These are phyloP conservation scores for Natator depressus DNA, from an alignment of 2,113 vertebrate species.

Conservation along the genomic window DNA sequence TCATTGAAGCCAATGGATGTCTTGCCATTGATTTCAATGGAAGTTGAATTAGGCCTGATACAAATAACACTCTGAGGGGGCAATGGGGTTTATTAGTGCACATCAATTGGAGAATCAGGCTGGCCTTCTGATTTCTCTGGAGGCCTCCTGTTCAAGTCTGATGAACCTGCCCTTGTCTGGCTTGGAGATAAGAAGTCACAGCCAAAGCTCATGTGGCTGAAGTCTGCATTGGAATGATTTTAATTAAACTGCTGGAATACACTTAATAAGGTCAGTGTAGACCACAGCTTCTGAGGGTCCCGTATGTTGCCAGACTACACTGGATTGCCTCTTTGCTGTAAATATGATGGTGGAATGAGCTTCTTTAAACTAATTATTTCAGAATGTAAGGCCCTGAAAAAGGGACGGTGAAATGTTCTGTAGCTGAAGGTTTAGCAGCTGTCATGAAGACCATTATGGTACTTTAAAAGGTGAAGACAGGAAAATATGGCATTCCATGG, in stretches of 20 bases:
- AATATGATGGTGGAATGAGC: neutral
- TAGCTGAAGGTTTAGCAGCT: neutral
- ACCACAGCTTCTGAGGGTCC: neutral
- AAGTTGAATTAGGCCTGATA: neutral
- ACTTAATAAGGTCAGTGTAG: neutral
- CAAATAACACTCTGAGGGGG: neutral
- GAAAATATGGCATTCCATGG: neutral
- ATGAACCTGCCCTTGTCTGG: neutral
- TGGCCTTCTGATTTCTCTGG: neutral
- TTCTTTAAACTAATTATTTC: neutral
- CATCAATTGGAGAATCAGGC: neutral
- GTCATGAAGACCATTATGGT: constrained; percentile 16
- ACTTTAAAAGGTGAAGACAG: constrained; percentile 14
- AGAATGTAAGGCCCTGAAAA: neutral
- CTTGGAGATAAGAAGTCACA: neutral
- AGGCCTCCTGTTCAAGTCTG: neutral
- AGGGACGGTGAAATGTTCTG: neutral
- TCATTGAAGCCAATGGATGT: neutral
- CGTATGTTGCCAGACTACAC: neutral
- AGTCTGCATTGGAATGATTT: neutral
- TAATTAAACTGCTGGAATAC: neutral
- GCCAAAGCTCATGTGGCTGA: neutral
- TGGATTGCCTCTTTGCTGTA: neutral
- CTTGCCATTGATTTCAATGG: neutral
- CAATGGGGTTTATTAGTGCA: neutral